Evolutionary conservation across 2,797 vertebrate genomes (phyloP), one percentile per base, ranked within the genome.

Genomic region (Rhinogobio ventralis): DNA sequence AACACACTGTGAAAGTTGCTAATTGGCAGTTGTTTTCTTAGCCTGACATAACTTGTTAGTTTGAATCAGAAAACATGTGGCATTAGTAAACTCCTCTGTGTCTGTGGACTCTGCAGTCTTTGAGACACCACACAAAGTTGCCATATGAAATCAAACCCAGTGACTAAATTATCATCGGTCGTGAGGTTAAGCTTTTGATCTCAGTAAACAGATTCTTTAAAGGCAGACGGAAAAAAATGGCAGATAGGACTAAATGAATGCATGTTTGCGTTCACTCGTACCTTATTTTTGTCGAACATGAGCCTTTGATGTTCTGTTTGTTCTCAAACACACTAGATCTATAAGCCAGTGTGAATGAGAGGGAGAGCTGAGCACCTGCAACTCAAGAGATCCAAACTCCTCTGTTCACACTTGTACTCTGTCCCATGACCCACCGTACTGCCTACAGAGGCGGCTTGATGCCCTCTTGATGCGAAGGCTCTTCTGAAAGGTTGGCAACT

Each of bases 131-230:
- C 82, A 90, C 82, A 88, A 90, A 86, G 81, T 88, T 90, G 85
- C 81, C 90, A 91, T 83, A 85, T 91, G 89, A 91, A 94, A 92
- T 92, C 90, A 93, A 93, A 91, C 87, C 90, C 88, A 88, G 86
- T 64, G 17, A 88, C 77, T 69, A 85, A 93, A 93, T 93, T 93
- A 85, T 93, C 62, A 67, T 36, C 69, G 90, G 93, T 94, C 92
- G 87, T 91, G 93, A 93, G 93, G 93, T 95, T 93, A 94, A 88
- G 88, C 92, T 92, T 94, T 92, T 94, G 92, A 96, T 94, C 90
- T 84, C 0, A 85, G 86, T 88, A 90, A 90, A 92, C 90, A 93
- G 90, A 92, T 90, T 90, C 90, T 94, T 93, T 94, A 90, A 92
- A 84, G 86, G 81, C 88, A 88, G 85, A 93, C 79, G 89, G 72